Conservation (phyloP, 2,888 invertebrate genomes). For the Cyrtodaria siliqua region DNA sequence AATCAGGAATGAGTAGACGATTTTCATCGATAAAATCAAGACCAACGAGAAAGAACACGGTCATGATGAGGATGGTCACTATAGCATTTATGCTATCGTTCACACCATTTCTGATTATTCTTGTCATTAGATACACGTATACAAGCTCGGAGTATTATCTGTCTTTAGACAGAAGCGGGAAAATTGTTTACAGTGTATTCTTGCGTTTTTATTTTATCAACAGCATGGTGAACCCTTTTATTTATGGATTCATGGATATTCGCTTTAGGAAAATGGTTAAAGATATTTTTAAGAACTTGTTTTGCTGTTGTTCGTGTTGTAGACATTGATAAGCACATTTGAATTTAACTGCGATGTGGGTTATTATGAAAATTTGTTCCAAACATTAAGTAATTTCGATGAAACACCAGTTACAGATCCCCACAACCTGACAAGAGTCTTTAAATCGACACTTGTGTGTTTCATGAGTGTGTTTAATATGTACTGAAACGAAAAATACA, state of each 20-base stretch:
- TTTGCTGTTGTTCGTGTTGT: constrained; percentile 18
- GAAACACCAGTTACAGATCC: too few relatives aligned
- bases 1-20: constrained; percentile 4
- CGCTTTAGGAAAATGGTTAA: constrained; percentile 51
- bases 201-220: constrained; percentile 55
- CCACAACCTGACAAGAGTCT: too few relatives aligned
- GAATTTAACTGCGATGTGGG: too few relatives aligned
- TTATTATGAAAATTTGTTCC: too few relatives aligned
- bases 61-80: constrained; percentile 63
- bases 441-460: too few relatives aligned
- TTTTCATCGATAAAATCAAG: constrained; percentile 6
- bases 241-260: constrained; percentile 60
- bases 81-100: constrained; percentile 61
- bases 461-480: too few relatives aligned
- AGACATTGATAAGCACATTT: too few relatives aligned
- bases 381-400: too few relatives aligned
- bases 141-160: constrained; percentile 34
- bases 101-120: constrained; percentile 53
- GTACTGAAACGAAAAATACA: too few relatives aligned
- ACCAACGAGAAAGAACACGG: constrained; percentile 40
- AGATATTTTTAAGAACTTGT: constrained; percentile 34
- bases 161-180: constrained; percentile 19
- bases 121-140: constrained; percentile 42
- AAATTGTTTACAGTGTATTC: constrained; percentile 49
- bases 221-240: constrained; percentile 60